Percentiles rank a stretch among this genome's conserved stretches.
Conservation (phyloP, 2,797 vertebrate species). For the Tadarida brasiliensis region DNA sequence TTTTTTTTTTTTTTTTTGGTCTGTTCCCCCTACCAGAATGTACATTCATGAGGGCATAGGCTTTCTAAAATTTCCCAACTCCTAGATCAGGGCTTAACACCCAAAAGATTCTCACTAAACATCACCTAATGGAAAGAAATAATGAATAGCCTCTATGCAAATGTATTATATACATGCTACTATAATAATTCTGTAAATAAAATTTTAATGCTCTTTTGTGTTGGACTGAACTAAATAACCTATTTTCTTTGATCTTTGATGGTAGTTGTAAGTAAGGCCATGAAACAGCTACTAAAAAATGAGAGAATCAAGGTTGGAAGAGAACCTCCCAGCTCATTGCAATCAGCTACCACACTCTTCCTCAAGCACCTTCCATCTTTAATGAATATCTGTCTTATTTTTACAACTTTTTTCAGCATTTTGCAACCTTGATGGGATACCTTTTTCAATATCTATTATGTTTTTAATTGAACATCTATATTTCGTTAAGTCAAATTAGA, state of each 20-base stretch:
- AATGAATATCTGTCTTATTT: slow-evolving; percentile 46
- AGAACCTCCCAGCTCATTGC: not conserved
- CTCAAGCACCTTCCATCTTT: not conserved
- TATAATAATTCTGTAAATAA: not conserved
- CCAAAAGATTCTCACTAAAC: not conserved
- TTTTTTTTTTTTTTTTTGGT: not conserved
- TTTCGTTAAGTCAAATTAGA: slow-evolving; percentile 17
- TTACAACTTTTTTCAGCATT: slow-evolving; percentile 13
- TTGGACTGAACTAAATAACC: not conserved
- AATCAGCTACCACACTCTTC: not conserved
- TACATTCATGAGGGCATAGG: not conserved
- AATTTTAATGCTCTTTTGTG: not conserved
- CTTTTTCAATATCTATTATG: slow-evolving; percentile 54
- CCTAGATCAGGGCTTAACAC: not conserved
- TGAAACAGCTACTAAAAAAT: not conserved
- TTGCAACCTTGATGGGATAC: not conserved
- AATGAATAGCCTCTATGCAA: not conserved
- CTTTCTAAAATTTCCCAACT: not conserved
- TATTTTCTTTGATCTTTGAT: slow-evolving; percentile 26
- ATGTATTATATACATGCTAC: not conserved
- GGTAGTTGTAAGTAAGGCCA: not conserved
- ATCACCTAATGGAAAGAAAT: not conserved
- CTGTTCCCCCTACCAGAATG: not conserved
- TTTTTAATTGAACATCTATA: slow-evolving; percentile 8
- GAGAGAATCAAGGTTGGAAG: not conserved